Percentiles rank a stretch among this genome's conserved stretches.
phyloP scores from a whole-genome alignment of 2,888 invertebrate species.

The Drosophila sordidula region DNA sequence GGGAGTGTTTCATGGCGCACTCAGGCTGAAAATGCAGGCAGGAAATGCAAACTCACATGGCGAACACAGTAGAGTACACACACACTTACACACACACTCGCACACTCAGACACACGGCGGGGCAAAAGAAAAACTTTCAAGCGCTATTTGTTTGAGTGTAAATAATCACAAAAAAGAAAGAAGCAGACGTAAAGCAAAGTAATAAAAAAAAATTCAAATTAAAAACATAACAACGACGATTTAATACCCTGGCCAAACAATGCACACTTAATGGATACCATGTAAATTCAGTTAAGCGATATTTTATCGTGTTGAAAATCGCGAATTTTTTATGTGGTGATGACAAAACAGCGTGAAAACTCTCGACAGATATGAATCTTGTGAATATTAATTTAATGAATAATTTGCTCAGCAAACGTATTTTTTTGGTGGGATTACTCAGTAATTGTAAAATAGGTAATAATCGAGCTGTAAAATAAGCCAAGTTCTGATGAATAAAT shows the following conservation, averaged over 20 bases:
- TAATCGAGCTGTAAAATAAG: too few relatives aligned
- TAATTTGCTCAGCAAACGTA: too few relatives aligned
- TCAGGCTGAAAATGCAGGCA: slow-evolving; percentile 77
- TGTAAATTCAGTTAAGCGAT: slow-evolving; percentile 4
- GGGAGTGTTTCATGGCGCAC: slow-evolving; percentile 60
- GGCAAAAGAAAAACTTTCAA: slow-evolving; percentile 68
- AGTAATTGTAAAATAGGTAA: too few relatives aligned
- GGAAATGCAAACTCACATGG: slow-evolving; percentile 75
- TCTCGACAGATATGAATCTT: background rate
- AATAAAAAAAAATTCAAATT: slow-evolving; percentile 1
- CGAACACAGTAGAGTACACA: slow-evolving; percentile 8
- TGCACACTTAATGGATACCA: slow-evolving; percentile 5
- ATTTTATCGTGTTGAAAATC: background rate
- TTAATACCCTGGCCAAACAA: slow-evolving; percentile 31
- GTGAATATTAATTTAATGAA: too few relatives aligned
- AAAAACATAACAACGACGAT: slow-evolving; percentile 28
- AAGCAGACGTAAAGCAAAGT: slow-evolving; percentile 21
- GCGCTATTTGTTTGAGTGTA: slow-evolving; percentile 78
- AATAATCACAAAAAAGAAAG: slow-evolving; percentile 67
- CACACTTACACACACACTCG: slow-evolving; percentile 15
- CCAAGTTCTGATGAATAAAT: too few relatives aligned
- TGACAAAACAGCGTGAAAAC: too few relatives aligned
- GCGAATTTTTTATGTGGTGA: too few relatives aligned
- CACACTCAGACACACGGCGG: slow-evolving; percentile 24
- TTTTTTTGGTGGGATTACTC: too few relatives aligned